Evolutionary conservation across 2,797 vertebrate genomes (phyloP).

Genomic region (Xerus rutilus): DNA sequence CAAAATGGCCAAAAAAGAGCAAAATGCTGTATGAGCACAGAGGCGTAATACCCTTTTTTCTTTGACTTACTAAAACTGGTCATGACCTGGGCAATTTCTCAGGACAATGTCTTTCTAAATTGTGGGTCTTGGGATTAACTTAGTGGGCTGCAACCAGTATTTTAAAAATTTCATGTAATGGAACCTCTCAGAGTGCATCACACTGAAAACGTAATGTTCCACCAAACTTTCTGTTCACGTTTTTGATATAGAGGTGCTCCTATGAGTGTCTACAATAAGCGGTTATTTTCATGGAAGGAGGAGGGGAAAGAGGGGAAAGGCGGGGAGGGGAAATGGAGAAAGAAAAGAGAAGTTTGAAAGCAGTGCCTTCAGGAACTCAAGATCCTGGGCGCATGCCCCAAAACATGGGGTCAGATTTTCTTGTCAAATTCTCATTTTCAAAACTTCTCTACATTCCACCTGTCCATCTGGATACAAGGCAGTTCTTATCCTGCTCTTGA

Average conservation of each 20-base stretch:
- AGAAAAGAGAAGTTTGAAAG: background rate
- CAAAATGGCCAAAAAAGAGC: background rate
- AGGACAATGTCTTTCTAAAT: background rate
- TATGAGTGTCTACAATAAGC: background rate
- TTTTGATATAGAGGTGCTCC: background rate
- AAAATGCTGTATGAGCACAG: background rate
- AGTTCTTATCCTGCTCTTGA: background rate
- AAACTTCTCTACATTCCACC: background rate
- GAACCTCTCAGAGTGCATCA: background rate
- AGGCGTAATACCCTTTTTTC: background rate
- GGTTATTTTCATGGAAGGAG: background rate
- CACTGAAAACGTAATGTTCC: background rate
- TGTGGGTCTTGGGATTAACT: conserved; percentile 16
- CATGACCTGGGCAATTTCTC: background rate
- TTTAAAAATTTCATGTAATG: background rate
- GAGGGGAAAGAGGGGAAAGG: too few species aligned
- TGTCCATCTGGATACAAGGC: background rate
- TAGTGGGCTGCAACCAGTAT: background rate
- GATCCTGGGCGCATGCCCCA: background rate
- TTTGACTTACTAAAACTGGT: background rate
- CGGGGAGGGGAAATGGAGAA: background rate
- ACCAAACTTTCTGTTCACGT: background rate
- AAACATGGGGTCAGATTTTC: background rate
- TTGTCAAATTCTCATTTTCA: background rate
- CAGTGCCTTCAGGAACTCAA: background rate